Evolutionary conservation across 2,113 vertebrate genomes (phyloP).

Genomic region (Pithys albifrons): DNA sequence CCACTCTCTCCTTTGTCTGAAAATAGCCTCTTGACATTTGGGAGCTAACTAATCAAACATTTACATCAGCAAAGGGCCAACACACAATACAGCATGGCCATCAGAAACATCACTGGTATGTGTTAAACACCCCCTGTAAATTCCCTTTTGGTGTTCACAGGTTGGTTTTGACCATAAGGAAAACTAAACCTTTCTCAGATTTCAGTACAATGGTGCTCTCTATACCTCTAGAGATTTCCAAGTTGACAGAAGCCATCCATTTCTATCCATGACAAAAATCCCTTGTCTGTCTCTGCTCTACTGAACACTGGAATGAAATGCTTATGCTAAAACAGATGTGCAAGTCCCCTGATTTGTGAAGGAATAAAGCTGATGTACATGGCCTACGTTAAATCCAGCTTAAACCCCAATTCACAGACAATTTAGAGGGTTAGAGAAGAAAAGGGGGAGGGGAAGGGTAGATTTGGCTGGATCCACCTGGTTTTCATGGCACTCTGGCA

Average conservation of each 20-base stretch:
- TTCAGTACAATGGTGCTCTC: not conserved
- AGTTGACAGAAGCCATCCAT: not conserved
- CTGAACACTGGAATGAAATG: not conserved
- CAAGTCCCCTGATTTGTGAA: not conserved
- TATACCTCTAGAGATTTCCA: not conserved
- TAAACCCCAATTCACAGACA: not conserved
- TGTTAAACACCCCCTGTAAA: not conserved
- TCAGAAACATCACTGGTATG: not conserved
- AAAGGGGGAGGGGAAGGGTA: not conserved
- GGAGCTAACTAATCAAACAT: not conserved
- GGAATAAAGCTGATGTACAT: not conserved
- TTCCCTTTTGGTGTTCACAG: not conserved
- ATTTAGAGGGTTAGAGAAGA: not conserved
- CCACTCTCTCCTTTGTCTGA: not conserved
- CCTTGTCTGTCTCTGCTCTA: not conserved
- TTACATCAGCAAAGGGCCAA: not conserved
- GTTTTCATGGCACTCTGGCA: not conserved
- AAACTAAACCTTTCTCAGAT: not conserved
- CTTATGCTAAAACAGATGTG: not conserved
- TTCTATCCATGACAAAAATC: not conserved
- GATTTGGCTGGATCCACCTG: not conserved
- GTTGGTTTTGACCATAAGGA: not conserved
- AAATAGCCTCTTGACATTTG: not conserved
- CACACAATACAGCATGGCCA: not conserved
- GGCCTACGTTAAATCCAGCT: not conserved